A percentile compares a stretch with the other conserved stretches of the same genome.
Evolutionary conservation across 2,797 vertebrate species (phyloP).

Genomic region (Erethizon dorsatum): DNA sequence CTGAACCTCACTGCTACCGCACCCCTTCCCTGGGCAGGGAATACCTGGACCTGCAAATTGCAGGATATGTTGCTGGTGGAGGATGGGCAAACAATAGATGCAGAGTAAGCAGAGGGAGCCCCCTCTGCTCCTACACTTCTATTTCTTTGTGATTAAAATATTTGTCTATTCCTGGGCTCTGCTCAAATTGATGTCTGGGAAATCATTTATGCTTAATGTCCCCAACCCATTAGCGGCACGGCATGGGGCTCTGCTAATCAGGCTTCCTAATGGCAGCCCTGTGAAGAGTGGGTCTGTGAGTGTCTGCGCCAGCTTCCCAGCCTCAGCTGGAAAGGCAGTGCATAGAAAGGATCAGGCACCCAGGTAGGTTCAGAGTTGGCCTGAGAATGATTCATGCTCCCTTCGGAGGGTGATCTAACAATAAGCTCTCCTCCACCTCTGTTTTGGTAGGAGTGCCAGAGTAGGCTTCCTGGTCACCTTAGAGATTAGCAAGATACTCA

Average conservation of each 20-base stretch:
- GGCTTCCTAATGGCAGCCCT: constrained; percentile 68
- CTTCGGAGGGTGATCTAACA: not conserved
- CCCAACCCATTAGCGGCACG: constrained; percentile 76
- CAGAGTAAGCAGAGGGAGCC: not conserved
- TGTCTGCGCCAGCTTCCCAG: constrained; percentile 42
- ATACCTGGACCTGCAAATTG: constrained; percentile 8
- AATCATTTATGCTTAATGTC: constrained; percentile 81
- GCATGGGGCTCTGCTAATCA: constrained; percentile 81
- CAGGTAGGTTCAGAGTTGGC: constrained; percentile 22
- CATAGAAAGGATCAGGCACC: constrained; percentile 66
- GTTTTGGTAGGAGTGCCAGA: constrained; percentile 3
- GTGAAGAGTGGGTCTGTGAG: constrained; percentile 49
- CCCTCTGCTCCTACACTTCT: not conserved
- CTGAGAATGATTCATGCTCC: constrained; percentile 11
- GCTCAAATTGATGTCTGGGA: constrained; percentile 58
- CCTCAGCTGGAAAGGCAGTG: constrained; percentile 68
- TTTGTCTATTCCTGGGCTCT: constrained; percentile 77
- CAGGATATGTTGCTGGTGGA: constrained; percentile 32
- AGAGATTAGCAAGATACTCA: not conserved
- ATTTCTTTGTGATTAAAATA: constrained; percentile 76
- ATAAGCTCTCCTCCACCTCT: not conserved
- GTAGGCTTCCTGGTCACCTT: not conserved
- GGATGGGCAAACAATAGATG: not conserved
- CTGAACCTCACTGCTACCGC: not conserved
- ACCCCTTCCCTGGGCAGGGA: not conserved